A percentile compares a stretch with the other conserved stretches of the same genome.
These are phyloP conservation scores for Clupea harengus DNA, from an alignment of 2,113 vertebrate species.

Conservation along the genomic window DNA sequence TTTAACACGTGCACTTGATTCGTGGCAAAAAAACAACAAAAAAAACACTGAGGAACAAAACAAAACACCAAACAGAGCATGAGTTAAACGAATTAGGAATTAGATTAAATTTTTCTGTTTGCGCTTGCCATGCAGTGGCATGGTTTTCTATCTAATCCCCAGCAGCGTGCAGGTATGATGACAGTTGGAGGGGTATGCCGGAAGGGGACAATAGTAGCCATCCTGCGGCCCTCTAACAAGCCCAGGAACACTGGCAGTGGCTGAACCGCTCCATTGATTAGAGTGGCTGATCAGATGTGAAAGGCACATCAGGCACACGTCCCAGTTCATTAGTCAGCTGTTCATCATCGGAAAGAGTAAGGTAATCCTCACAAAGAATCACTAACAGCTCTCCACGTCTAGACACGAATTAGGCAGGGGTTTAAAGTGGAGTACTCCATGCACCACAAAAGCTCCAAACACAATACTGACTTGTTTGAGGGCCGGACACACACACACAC, in stretches of 20 bases:
- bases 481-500: constrained; percentile 34
- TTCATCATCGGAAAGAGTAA: constrained; percentile 47
- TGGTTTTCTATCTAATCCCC: not conserved
- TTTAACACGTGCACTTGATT: not conserved
- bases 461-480: constrained; percentile 64
- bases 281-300: constrained; percentile 43
- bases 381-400: constrained; percentile 67
- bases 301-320: constrained; percentile 43
- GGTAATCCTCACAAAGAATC: constrained; percentile 68
- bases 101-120: constrained; percentile 7
- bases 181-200: not conserved
- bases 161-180: not conserved
- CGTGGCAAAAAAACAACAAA: not conserved
- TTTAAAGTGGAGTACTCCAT: constrained; percentile 63
- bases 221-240: not conserved
- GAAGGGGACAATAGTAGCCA: not conserved
- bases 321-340: constrained; percentile 53
- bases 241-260: not conserved
- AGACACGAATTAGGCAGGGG: constrained; percentile 71
- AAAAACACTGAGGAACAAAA: not conserved
- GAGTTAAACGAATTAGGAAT: not conserved
- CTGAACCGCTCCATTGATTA: constrained; percentile 26
- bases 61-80: not conserved
- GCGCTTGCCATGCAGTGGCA: not conserved
- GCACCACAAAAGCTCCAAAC: constrained; percentile 50